These are phyloP conservation scores for Salmo trutta DNA, from an alignment of 2,797 vertebrate genomes.

Conservation along the genomic window DNA sequence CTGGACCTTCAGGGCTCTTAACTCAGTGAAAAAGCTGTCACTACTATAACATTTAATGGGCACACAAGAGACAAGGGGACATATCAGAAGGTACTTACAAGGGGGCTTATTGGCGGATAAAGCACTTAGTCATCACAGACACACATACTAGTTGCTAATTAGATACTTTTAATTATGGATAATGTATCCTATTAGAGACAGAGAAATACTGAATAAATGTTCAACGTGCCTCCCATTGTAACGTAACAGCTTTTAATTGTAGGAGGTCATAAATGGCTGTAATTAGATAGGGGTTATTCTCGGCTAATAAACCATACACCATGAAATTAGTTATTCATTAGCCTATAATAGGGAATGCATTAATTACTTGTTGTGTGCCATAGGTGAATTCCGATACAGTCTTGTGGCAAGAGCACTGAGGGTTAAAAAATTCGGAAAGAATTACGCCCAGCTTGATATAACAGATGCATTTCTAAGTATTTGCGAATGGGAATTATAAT, in stretches of 20 bases:
- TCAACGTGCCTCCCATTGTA: slow-evolving; percentile 8
- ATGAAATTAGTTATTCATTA: slow-evolving; percentile 31
- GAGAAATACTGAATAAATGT: slow-evolving; percentile 11
- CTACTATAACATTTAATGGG: slow-evolving; percentile 9
- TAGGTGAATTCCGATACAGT: slow-evolving; percentile 5
- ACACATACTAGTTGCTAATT: slow-evolving; percentile 42
- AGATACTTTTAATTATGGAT: slow-evolving; percentile 49
- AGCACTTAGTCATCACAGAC: neutral
- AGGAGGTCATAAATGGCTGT: slow-evolving; percentile 40
- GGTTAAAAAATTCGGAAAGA: neutral
- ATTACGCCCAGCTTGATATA: neutral
- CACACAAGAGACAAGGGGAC: neutral
- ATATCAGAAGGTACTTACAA: neutral
- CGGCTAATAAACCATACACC: slow-evolving; percentile 34
- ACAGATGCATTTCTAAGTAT: neutral
- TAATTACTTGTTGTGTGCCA: slow-evolving; percentile 32
- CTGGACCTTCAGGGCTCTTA: neutral
- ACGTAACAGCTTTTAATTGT: slow-evolving; percentile 33
- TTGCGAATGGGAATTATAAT: slow-evolving; percentile 33
- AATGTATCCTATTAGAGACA: slow-evolving; percentile 15
- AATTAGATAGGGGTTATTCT: slow-evolving; percentile 34
- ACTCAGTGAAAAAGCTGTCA: neutral
- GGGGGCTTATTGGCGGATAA: neutral
- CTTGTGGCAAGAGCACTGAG: neutral
- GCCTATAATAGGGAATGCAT: slow-evolving; percentile 31